Evolutionary conservation across 2,888 invertebrate species (phyloP).

Genomic region (Mythimna pallens): DNA sequence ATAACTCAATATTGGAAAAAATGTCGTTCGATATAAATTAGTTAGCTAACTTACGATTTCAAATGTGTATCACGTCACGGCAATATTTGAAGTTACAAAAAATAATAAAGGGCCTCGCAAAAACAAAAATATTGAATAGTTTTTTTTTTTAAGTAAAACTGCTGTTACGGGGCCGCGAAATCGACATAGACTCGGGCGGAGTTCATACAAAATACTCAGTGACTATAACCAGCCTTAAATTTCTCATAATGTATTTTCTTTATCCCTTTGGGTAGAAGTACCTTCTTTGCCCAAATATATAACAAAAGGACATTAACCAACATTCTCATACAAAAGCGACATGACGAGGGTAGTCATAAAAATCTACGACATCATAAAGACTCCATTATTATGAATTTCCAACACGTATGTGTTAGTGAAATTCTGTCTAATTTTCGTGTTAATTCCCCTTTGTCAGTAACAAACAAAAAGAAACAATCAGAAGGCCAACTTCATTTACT

Average conservation of each 20-base stretch:
- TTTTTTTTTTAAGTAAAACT: no score
- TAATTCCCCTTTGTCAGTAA: slow-evolving; percentile 53
- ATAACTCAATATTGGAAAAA: no score
- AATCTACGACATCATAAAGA: slow-evolving; percentile 27
- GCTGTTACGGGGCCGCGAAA: no score
- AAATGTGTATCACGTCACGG: no score
- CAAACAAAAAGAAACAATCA: slow-evolving; percentile 5
- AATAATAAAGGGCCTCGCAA: no score
- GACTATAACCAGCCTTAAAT: no score
- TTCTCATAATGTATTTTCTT: not conserved
- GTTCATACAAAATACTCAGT: no score
- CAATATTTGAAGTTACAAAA: no score
- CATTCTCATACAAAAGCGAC: slow-evolving; percentile 9
- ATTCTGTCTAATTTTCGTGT: slow-evolving; percentile 42
- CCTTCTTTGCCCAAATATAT: not conserved
- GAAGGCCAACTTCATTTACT: slow-evolving; percentile 20
- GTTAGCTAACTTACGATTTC: no score
- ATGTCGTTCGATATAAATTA: no score
- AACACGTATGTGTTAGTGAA: slow-evolving; percentile 44
- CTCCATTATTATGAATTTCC: slow-evolving; percentile 42
- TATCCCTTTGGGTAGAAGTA: not conserved
- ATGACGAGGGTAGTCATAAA: slow-evolving; percentile 51
- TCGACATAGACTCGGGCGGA: no score
- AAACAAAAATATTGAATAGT: no score
- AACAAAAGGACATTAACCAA: slow-evolving; percentile 14